Evolutionary conservation across 2,113 vertebrate genomes (phyloP).

Genomic region (Phodopus roborovskii): DNA sequence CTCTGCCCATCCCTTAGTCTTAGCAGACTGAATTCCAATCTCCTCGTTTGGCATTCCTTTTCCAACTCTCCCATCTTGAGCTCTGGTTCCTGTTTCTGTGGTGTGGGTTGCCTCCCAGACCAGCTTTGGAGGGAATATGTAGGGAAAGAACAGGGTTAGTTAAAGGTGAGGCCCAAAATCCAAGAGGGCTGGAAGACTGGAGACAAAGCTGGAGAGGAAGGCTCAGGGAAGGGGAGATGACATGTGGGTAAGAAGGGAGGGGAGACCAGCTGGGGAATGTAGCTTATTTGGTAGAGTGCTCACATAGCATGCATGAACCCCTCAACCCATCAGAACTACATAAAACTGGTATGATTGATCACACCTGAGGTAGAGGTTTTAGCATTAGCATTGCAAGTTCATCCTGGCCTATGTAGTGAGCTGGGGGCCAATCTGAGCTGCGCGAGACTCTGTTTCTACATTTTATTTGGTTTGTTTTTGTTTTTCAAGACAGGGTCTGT

Average conservation of each 20-base stretch:
- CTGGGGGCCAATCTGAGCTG: background rate
- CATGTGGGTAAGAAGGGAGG: no score
- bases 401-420: background rate
- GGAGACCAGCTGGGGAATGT: background rate
- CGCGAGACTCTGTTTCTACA: background rate
- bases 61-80: background rate
- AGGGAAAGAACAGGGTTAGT: background rate
- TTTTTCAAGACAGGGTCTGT: background rate
- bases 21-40: background rate
- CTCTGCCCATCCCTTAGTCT: background rate
- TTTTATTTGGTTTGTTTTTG: background rate
- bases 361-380: no score
- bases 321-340: background rate
- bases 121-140: background rate
- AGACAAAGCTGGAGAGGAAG: background rate
- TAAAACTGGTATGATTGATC: no score
- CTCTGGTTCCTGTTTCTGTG: background rate
- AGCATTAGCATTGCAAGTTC: background rate
- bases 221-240: background rate
- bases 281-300: no score
- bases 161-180: no score
- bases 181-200: background rate
- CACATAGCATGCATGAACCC: no score
- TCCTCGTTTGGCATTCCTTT: background rate
- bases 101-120: background rate